Evolutionary conservation across 30 jellyfish, hydroid and myxozoan genomes (phyloP).

Genomic region (Hydractinia symbiolongicarpus): DNA sequence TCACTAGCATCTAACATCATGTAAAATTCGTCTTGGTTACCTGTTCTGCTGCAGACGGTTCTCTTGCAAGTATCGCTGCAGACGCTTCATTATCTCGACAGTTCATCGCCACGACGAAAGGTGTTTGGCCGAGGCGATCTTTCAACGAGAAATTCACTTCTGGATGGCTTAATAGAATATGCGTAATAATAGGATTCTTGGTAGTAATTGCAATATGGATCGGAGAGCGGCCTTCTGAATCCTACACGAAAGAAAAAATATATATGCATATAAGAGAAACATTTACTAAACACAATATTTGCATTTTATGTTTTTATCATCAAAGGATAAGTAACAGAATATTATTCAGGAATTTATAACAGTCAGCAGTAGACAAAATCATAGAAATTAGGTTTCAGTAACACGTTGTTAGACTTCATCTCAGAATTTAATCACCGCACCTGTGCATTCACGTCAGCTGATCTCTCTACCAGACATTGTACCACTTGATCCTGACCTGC

Average conservation of each 20-base stretch:
- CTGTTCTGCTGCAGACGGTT: conserved; percentile 89
- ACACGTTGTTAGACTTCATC: neutral
- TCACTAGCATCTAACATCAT: no score
- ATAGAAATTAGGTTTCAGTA: neutral
- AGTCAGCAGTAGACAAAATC: neutral
- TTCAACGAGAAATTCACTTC: conserved; percentile 66
- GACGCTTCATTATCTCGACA: conserved; percentile 84
- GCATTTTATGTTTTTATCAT: no score
- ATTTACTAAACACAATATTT: no score
- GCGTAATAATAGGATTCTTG: conserved; percentile 69
- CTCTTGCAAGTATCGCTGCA: conserved; percentile 75
- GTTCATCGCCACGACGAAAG: conserved; percentile 90
- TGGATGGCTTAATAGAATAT: conserved; percentile 82
- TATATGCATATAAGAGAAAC: neutral
- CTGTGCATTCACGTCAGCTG: conserved; percentile 77
- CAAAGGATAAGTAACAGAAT: no score
- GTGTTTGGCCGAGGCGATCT: conserved; percentile 80
- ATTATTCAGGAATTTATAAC: no score
- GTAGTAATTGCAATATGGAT: conserved; percentile 84
- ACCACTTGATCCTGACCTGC: conserved; percentile 83
- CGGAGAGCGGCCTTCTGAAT: conserved; percentile 87
- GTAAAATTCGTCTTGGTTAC: conserved; percentile 2
- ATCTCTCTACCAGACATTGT: conserved; percentile 74
- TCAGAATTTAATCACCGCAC: conserved; percentile 21
- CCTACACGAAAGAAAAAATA: conserved; percentile 39